Evolutionary conservation across 2,797 vertebrate species (phyloP).

Genomic region (Hipposideros larvatus): DNA sequence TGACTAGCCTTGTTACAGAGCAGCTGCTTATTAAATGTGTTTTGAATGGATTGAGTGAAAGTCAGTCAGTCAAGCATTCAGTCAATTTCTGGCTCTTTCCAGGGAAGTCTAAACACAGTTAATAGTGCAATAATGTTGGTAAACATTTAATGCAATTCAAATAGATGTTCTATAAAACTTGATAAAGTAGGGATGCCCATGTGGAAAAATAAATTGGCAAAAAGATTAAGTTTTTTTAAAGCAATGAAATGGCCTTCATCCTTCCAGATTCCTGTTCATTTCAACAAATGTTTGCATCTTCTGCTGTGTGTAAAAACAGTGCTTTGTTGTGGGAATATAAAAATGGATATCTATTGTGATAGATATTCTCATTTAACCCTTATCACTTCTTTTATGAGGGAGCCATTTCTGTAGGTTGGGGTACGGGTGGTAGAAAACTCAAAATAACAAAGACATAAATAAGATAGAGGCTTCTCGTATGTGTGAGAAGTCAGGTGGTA

Average conservation of each 20-base stretch:
- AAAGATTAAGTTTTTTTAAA: background rate
- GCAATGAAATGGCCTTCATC: background rate
- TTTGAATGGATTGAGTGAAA: background rate
- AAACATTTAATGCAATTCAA: background rate
- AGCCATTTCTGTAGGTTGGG: background rate
- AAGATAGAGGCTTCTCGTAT: background rate
- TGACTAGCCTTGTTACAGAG: background rate
- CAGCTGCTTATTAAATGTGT: background rate
- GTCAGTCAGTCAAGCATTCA: background rate
- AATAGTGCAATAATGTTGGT: background rate
- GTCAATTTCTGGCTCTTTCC: background rate
- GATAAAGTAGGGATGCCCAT: background rate
- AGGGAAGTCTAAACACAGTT: background rate
- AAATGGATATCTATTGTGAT: background rate
- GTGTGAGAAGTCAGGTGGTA: background rate
- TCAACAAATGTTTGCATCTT: background rate
- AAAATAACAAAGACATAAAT: background rate
- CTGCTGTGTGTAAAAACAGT: background rate
- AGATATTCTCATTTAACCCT: background rate
- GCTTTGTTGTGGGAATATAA: background rate
- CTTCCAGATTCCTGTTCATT: background rate
- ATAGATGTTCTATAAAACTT: background rate
- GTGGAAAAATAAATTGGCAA: conserved; percentile 35
- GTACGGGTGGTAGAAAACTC: background rate
- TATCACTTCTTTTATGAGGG: background rate